phyloP scores from a whole-genome alignment of 2,113 vertebrate genomes.

The Nicator chloris region DNA sequence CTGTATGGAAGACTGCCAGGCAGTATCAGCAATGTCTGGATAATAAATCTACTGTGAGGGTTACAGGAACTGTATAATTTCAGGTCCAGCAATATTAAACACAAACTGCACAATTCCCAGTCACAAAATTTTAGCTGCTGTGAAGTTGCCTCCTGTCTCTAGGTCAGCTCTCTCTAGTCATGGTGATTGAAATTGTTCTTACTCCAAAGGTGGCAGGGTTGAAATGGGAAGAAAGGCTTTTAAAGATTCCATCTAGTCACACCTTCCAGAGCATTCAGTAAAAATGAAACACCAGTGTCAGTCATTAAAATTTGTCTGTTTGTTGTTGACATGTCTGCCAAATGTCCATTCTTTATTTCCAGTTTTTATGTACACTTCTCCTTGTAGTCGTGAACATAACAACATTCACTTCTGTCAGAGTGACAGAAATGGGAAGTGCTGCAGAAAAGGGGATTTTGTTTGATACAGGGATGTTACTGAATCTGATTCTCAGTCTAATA shows the following conservation, averaged over 20 bases:
- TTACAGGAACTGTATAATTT: not conserved
- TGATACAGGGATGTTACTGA: not conserved
- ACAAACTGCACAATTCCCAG: not conserved
- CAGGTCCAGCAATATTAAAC: not conserved
- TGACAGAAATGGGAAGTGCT: not conserved
- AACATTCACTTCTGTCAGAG: not conserved
- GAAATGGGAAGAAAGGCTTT: not conserved
- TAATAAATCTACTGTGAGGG: not conserved
- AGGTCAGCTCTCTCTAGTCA: not conserved
- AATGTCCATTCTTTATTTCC: not conserved
- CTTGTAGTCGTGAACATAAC: not conserved
- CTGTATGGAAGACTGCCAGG: not conserved
- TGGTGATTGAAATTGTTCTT: not conserved
- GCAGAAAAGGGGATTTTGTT: not conserved
- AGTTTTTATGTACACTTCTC: not conserved
- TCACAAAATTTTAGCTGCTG: not conserved
- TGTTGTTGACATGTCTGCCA: not conserved
- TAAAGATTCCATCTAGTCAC: not conserved
- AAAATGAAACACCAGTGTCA: not conserved
- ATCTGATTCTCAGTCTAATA: not conserved
- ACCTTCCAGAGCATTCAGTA: not conserved
- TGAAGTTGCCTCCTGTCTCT: not conserved
- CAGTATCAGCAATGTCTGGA: not conserved
- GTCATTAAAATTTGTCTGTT: not conserved
- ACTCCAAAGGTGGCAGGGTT: not conserved